Conservation (phyloP, 2,888 invertebrate genomes). For the Hybos culiciformis region DNA sequence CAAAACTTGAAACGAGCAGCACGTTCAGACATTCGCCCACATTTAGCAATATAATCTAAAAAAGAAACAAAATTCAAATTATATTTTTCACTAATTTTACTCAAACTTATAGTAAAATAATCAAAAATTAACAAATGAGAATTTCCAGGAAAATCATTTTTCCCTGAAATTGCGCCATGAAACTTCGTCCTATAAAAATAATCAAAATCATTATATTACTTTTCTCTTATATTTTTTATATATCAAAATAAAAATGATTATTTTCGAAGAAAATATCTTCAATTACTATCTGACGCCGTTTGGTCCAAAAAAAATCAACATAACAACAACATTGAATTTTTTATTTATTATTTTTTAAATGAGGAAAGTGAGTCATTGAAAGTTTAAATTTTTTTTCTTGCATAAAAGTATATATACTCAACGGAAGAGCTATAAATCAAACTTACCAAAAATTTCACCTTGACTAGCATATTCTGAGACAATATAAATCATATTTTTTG, state of each 20-base stretch:
- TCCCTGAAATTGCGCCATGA: too few species aligned
- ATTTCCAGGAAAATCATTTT: not conserved
- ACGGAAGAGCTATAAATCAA: not conserved
- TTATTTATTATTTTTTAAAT: too few species aligned
- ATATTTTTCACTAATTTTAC: not conserved
- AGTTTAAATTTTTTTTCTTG: too few species aligned
- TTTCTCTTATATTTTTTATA: too few species aligned
- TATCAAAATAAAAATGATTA: not conserved
- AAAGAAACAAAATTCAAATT: conserved; percentile 17
- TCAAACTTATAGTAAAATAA: not conserved
- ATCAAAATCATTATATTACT: too few species aligned
- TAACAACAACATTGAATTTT: too few species aligned
- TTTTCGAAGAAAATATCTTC: not conserved
- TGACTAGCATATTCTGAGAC: conserved; percentile 96
- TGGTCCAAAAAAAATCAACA: not conserved
- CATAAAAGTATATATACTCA: not conserved
- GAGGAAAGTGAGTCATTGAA: too few species aligned
- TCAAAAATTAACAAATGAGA: not conserved
- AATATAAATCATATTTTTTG: conserved; percentile 94
- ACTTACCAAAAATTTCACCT: conserved; percentile 94
- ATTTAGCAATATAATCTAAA: conserved; percentile 80
- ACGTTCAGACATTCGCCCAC: conserved; percentile 86
- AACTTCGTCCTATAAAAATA: too few species aligned
- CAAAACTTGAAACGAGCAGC: conserved; percentile 87
- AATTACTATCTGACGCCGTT: not conserved